Evolutionary conservation across 2,888 invertebrate genomes (phyloP), one percentile per base, ranked within the genome.

Genomic region (Anarsia innoxiella): DNA sequence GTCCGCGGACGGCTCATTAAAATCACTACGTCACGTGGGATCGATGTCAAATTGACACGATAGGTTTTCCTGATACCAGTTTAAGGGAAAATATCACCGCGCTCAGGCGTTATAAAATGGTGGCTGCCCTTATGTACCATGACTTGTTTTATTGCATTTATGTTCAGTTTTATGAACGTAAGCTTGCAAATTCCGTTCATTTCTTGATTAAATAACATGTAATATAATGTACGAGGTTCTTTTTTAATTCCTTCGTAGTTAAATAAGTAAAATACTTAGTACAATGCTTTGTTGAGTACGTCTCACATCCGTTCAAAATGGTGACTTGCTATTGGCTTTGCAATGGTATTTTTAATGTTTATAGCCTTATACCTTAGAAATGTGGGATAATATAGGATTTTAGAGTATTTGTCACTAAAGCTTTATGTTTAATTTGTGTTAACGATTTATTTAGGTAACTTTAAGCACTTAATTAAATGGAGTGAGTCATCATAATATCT

Each of bases 21-120:
- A 88, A 88, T 88, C 88, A 87, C 87, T 79, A 83, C 87, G 89
- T 89, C 89, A 89, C 89, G 90, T 89, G 89, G 88, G 88, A 88
- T 88, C 88, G 88, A 88, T 89, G 88, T 88, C 89, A 88, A 88
- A 85, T 86, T 84, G 80, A 85, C 84, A 82, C 72, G 74, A 80
- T 84, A 78, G 78, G 74, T 83, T 82, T 83, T 77, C 84, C 82
- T 80, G 67, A 84, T 80, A 75, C 71, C 77, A 83, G 82, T 82
- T 67, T 74, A 71, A 64, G 71, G 71, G 68, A 83, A 83, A 83
- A 79, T 83, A 85, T 82, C 78, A 67, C 67, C 62, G 74, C 74
- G 80, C 76, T 82, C 66, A 72, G 78, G 77, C 85, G 85, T 85
- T 85, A 79, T 84, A 85, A 86, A 86, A 86, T 84, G 84, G 84